These are phyloP conservation scores for Phaetusa simplex DNA, from an alignment of 2,113 vertebrate genomes.

Conservation along the genomic window DNA sequence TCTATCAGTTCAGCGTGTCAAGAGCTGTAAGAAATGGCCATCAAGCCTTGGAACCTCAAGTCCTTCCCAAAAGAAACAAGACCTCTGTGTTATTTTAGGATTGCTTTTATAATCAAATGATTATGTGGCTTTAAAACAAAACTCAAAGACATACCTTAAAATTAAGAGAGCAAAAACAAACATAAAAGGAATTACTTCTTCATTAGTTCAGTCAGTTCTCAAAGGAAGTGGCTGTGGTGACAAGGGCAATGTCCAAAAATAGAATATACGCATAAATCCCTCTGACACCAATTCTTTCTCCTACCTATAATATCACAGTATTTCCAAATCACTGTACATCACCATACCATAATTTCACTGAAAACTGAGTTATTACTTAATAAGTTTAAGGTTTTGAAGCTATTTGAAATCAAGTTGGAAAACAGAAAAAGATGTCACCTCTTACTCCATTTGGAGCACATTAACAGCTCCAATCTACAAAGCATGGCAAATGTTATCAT, in stretches of 20 bases:
- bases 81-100: background rate
- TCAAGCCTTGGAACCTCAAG: background rate
- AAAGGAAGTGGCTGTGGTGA: background rate
- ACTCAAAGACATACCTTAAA: background rate
- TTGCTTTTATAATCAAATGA: background rate
- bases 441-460: background rate
- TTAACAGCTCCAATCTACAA: background rate
- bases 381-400: background rate
- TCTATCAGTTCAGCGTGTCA: conserved; percentile 13
- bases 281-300: background rate
- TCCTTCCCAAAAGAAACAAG: conserved; percentile 34
- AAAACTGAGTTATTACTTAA: background rate
- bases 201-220: background rate
- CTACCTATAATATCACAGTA: background rate
- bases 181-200: background rate
- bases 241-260: background rate
- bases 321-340: background rate
- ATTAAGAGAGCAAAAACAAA: background rate
- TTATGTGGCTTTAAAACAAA: background rate
- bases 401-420: background rate
- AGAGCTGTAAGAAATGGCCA: background rate
- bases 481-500: background rate
- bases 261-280: background rate
- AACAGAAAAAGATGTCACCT: background rate
- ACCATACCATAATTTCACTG: background rate